Conservation (phyloP, 2,888 invertebrate species). For the Sarcophaga subvicina region DNA sequence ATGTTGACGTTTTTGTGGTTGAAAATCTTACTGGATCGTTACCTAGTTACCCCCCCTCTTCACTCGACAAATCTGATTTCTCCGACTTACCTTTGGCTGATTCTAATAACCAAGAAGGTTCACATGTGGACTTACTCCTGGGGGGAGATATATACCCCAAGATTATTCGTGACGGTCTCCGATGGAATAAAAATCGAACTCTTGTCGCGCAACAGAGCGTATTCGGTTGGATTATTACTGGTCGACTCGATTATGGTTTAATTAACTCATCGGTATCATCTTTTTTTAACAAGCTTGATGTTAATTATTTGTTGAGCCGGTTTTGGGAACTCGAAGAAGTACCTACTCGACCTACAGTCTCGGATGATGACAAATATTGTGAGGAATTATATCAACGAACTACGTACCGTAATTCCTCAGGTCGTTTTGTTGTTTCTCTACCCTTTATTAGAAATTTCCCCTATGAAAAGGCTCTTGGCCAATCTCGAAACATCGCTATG, state of each 20-base stretch:
- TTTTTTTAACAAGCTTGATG: not conserved
- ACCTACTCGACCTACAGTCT: not conserved
- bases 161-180: not conserved
- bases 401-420: not conserved
- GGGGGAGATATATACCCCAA: not conserved
- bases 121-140: not conserved
- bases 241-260: not conserved
- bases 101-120: not conserved
- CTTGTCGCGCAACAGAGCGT: not conserved
- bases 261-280: not conserved
- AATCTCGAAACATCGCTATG: too few species aligned
- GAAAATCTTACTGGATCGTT: not conserved
- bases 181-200: not conserved
- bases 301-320: not conserved
- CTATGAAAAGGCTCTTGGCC: too few species aligned
- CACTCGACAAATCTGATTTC: not conserved
- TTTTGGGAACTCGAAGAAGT: slow-evolving; percentile 11
- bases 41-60: not conserved
- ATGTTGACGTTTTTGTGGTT: not conserved
- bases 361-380: slow-evolving; percentile 2
- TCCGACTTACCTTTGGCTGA: not conserved
- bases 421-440: slow-evolving; percentile 1
- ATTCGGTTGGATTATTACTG: not conserved
- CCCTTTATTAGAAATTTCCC: too few species aligned
- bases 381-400: not conserved